Evolutionary conservation across 2,797 vertebrate species (phyloP).

Genomic region (Paguma larvata): DNA sequence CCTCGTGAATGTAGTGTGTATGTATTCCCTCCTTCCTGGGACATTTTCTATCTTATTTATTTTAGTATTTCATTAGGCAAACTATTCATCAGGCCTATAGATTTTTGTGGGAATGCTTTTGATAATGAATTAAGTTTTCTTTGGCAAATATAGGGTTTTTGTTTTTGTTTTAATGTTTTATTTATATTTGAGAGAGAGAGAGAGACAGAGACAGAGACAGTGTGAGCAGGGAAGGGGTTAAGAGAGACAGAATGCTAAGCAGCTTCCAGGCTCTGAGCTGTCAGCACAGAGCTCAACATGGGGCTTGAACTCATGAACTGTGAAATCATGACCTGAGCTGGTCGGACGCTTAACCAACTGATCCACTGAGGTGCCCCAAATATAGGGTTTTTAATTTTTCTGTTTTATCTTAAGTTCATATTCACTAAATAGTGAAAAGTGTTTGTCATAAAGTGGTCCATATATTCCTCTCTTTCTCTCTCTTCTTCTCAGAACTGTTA

Average conservation of each 20-base stretch:
- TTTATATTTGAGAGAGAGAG: no score
- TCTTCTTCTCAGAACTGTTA: not conserved
- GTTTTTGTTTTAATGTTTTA: not conserved
- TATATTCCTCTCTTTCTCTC: not conserved
- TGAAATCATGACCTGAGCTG: no score
- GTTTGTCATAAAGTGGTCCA: not conserved
- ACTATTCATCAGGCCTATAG: not conserved
- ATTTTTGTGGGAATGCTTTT: not conserved
- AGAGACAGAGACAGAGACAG: no score
- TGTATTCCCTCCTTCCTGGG: not conserved
- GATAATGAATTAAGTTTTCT: not conserved
- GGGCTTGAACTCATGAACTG: no score
- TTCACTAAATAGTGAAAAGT: not conserved
- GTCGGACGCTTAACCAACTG: no score
- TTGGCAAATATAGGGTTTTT: not conserved
- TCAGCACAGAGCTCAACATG: no score
- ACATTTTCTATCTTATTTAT: not conserved
- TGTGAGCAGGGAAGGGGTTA: no score
- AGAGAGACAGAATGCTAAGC: no score
- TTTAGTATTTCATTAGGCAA: not conserved
- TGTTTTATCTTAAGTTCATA: not conserved
- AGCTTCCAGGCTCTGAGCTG: no score
- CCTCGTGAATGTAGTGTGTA: not conserved
- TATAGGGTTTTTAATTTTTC: not conserved
- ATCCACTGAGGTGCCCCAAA: not conserved